phyloP scores from a whole-genome alignment of 2,797 vertebrate genomes.

The Helostoma temminkii region DNA sequence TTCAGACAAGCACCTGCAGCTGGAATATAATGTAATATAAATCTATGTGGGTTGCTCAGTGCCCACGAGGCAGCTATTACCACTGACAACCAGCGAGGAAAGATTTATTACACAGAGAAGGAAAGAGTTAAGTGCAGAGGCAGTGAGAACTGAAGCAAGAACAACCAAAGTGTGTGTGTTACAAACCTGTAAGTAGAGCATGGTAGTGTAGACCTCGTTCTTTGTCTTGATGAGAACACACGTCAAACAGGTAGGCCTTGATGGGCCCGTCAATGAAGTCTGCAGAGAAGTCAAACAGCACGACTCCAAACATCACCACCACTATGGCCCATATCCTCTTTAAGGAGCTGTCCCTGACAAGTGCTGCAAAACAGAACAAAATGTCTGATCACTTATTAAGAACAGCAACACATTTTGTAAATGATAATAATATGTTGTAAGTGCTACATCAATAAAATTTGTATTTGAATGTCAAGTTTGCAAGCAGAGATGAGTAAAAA shows the following conservation, averaged over 20 bases:
- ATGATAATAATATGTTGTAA: neutral
- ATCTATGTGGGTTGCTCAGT: neutral
- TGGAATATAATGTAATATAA: neutral
- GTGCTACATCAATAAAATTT: neutral
- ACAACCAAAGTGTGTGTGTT: neutral
- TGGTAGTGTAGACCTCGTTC: conserved; percentile 96
- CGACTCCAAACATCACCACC: conserved; percentile 94
- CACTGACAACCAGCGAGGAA: neutral
- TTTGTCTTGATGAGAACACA: conserved; percentile 94
- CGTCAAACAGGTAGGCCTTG: conserved; percentile 98
- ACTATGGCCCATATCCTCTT: conserved; percentile 88
- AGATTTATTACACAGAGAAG: neutral
- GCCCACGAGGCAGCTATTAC: neutral
- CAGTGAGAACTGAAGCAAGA: neutral
- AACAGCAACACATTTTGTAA: neutral
- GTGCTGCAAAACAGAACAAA: conserved; percentile 75
- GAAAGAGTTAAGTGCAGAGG: neutral
- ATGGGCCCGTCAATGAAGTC: conserved; percentile 99
- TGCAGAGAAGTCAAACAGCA: conserved; percentile 97
- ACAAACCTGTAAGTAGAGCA: conserved; percentile 94
- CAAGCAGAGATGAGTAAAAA: too few species aligned
- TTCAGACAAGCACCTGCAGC: neutral
- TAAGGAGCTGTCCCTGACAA: conserved; percentile 76
- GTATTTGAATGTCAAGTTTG: too few species aligned
- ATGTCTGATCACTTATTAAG: neutral